Evolutionary conservation across 2,113 vertebrate genomes (phyloP), one percentile per base, ranked within the genome.

Genomic region (Chaenogobius annularis): DNA sequence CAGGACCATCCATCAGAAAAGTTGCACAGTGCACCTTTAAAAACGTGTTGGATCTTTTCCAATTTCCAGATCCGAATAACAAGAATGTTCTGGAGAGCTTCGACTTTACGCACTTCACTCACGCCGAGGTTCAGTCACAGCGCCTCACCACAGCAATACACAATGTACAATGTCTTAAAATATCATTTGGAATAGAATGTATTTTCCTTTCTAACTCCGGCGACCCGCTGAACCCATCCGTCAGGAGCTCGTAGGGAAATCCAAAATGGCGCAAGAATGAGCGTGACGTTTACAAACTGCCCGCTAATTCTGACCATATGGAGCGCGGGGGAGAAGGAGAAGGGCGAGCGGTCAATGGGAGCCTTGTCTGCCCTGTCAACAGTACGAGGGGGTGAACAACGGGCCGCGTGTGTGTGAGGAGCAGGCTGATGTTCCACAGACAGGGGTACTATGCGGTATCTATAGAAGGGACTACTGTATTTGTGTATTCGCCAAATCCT

Each of bases 261-360:
- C 70, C 81, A 81, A 85, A 78, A 73, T 73, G 81, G 74, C n/a
- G 46, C 77, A 74, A 63, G 83, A 85, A 52, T 46, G 82, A 83
- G 69, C 61, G 79, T 80, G 89, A 82, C 85, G 77, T 85, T 87
- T 88, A 88, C 83, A 85, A 91, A 82, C 83, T 82, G 86, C 70
- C 87, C 67, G 55, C 83, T 92, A 89, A 93, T 83, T 80, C 76
- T 68, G 68, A 92, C 89, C 91, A 92, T 92, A 90, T 91, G 92
- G 81, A n/a, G 47, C 43, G 40, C 3, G 7, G 17, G 66, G 65
- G 83, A 76, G 73, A 79, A 67, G 65, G 83, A 76, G 73, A 79
- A 73, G 86, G 74, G 68, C 55, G 66, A 84, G 76, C 69, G 14
- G 78, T 92, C 87, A 93, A 89, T 90, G 90, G 83, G 73, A 78